Base-by-base conservation (phyloP, 1,140 invertebrate species). In the Kradibia gibbosae region DNA sequence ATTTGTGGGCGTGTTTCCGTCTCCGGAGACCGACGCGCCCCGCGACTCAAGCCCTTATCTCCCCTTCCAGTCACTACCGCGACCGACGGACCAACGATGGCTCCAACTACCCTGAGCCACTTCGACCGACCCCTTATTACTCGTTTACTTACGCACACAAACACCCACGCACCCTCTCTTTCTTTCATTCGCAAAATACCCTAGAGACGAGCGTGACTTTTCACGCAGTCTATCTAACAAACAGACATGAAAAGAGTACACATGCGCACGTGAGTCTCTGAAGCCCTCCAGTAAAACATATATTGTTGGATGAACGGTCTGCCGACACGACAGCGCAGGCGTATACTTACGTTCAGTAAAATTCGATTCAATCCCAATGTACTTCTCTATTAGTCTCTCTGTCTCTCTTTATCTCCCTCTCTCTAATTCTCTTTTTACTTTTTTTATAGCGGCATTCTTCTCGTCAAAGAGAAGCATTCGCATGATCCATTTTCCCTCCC, bases 1-100 rank as follows among this genome's bases (percentile, higher is more conserved):
- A 67, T 74, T 74, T 75, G 81, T 82, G 81, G 81, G 81, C 81
- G 81, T 82, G 81, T 82, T 82, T 67, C 57, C 70, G 71, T 71
- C 81, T 79, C 81, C 55, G 36, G 81, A 76, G 81, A 82, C 39
- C 62, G 81, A 62, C 81, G 81, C 81, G 74, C 81, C 81, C 50
- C 76, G 57, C 76, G 57, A 42, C 31, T 48, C 70, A 28, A 25
- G 7, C 57, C 28, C n/a, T n/a, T n/a, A n/a, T 42, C 39, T 25
- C 67, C 15, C 67, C 57, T 42, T 13, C 7, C 72, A 48, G 45
- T 48, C 45, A 48, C 45, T 17, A 10, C 36, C 36, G 36, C 13
- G 36, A 65, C 28, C n/a, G n/a, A n/a, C n/a, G n/a, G n/a, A 8
- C 67, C 17, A 17, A 4, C 70, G 45, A 7, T 17, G 45, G 72